phyloP scores from a whole-genome alignment of 2,888 invertebrate species.

The Thelaira solivaga region DNA sequence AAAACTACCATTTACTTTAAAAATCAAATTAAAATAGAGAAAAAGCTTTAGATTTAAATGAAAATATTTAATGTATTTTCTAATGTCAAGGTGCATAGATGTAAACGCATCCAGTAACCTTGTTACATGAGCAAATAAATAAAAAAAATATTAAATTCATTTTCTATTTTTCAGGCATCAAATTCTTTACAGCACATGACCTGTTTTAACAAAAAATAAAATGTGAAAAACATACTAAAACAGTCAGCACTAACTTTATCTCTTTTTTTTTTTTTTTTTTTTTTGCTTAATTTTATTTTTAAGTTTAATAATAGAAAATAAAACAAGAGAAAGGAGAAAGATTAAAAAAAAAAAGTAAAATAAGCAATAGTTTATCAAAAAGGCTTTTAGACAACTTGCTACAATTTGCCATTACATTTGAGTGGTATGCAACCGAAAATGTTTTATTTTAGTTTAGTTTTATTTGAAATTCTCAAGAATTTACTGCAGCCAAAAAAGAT shows the following conservation, averaged over 20 bases:
- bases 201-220: neutral
- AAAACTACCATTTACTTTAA: neutral
- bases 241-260: constrained; percentile 32
- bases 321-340: neutral
- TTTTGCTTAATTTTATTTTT: too few relatives aligned
- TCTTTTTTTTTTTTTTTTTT: constrained; percentile 13
- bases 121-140: constrained; percentile 14
- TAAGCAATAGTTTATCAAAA: constrained; percentile 54
- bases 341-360: neutral
- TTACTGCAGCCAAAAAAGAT: neutral
- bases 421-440: constrained; percentile 45
- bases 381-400: constrained; percentile 58
- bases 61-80: neutral
- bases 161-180: neutral
- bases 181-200: neutral
- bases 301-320: too few relatives aligned
- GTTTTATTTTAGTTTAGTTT: neutral
- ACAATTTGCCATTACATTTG: constrained; percentile 57
- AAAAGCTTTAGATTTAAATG: neutral
- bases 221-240: neutral
- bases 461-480: constrained; percentile 17
- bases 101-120: constrained; percentile 23
- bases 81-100: constrained; percentile 43
- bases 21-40: neutral
- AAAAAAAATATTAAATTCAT: neutral